phyloP scores from a whole-genome alignment of 2,888 invertebrate species.

The Xestobium rufovillosum region DNA sequence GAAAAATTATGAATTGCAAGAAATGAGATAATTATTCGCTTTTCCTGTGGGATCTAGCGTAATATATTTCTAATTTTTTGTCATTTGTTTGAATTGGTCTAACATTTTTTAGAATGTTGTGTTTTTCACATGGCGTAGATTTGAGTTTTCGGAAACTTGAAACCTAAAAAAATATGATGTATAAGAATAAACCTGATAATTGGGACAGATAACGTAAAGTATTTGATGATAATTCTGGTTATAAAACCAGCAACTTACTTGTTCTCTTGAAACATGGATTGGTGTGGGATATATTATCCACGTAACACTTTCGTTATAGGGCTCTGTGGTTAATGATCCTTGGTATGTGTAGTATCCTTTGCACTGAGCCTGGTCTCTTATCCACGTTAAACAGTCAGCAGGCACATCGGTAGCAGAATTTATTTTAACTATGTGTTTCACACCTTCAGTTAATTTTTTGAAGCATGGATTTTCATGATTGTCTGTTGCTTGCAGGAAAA shows the following conservation, averaged over 20 bases:
- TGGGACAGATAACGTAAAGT: background rate
- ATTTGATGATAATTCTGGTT: slow-evolving; percentile 1
- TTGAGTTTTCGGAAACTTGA: slow-evolving; percentile 38
- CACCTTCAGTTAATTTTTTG: slow-evolving; percentile 37
- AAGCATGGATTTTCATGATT: slow-evolving; percentile 40
- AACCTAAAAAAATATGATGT: slow-evolving; percentile 30
- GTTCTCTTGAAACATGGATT: slow-evolving; percentile 57
- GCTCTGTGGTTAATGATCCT: slow-evolving; percentile 65
- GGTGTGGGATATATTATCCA: slow-evolving; percentile 68
- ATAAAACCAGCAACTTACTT: slow-evolving; percentile 42
- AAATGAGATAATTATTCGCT: slow-evolving; percentile 23
- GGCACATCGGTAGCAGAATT: slow-evolving; percentile 35
- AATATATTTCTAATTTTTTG: slow-evolving; percentile 38
- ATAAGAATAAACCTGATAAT: too few species aligned
- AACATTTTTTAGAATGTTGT: slow-evolving; percentile 39
- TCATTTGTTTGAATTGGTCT: slow-evolving; percentile 37
- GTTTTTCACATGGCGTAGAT: slow-evolving; percentile 38
- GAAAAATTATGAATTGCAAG: background rate
- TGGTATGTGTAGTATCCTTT: slow-evolving; percentile 67
- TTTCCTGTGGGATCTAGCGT: slow-evolving; percentile 37
- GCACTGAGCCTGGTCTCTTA: slow-evolving; percentile 57
- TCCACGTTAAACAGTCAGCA: slow-evolving; percentile 56
- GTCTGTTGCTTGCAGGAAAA: slow-evolving; percentile 49
- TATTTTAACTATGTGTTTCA: slow-evolving; percentile 38
- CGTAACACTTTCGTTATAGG: slow-evolving; percentile 64